These are phyloP conservation scores for Lytechinus pictus DNA, from an alignment of 35 echinoderm and acorn worm genomes.

Conservation along the genomic window DNA sequence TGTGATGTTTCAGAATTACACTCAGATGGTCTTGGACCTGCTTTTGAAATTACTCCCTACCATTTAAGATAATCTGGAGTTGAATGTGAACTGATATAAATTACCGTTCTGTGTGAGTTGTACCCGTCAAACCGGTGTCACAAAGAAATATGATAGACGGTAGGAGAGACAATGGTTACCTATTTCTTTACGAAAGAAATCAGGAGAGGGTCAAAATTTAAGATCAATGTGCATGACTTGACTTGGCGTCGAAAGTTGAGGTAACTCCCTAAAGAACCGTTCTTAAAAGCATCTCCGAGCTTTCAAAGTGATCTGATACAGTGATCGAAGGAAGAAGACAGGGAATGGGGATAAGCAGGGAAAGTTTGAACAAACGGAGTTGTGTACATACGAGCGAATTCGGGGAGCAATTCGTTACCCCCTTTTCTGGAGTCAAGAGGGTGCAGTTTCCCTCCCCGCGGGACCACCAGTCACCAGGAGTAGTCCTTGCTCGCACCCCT, in stretches of 20 bases:
- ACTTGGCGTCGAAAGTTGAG: background rate
- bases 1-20: background rate
- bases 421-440: constrained; percentile 37
- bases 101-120: background rate
- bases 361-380: constrained; percentile 34
- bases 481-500: background rate
- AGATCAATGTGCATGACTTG: background rate
- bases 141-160: background rate
- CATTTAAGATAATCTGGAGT: background rate
- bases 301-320: background rate
- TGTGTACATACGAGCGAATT: constrained; percentile 42
- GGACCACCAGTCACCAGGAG: constrained; percentile 7
- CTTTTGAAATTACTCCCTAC: background rate
- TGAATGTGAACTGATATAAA: background rate
- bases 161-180: background rate
- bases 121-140: background rate
- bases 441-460: constrained; percentile 37
- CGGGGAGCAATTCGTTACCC: constrained; percentile 23
- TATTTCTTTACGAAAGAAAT: background rate
- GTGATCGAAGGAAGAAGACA: background rate
- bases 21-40: background rate
- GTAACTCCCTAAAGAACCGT: background rate
- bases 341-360: background rate
- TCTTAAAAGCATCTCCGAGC: constrained; percentile 32
- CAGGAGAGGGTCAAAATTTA: background rate